Conservation (phyloP, 2,797 vertebrate species). For the Coregonus suidteri region DNA sequence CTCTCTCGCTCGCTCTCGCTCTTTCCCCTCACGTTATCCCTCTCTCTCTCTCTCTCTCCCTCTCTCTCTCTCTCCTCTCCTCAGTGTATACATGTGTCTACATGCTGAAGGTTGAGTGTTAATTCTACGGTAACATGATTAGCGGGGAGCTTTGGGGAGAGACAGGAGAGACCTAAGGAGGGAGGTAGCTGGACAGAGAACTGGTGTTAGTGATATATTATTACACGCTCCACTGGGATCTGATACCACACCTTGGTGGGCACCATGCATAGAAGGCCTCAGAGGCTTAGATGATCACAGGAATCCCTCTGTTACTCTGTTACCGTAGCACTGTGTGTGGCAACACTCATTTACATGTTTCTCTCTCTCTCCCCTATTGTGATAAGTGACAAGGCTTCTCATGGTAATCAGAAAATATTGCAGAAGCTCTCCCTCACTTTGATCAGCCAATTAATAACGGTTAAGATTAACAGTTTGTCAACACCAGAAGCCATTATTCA, state of each 20-base stretch:
- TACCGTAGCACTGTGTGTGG: background rate
- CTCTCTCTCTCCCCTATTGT: background rate
- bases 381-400: background rate
- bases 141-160: constrained; percentile 29
- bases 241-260: too few species aligned
- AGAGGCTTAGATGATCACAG: too few species aligned
- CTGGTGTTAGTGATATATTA: constrained; percentile 17
- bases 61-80: too few species aligned
- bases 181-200: constrained; percentile 1
- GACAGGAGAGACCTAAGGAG: constrained; percentile 1
- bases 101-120: constrained; percentile 17
- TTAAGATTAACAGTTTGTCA: constrained; percentile 40
- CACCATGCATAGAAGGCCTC: too few species aligned
- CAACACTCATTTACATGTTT: background rate
- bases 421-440: constrained; percentile 28
- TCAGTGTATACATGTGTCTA: constrained; percentile 2
- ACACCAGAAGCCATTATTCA: background rate
- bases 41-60: too few species aligned
- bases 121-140: constrained; percentile 36
- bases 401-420: background rate
- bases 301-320: too few species aligned
- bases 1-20: too few species aligned
- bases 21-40: too few species aligned
- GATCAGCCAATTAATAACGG: constrained; percentile 34
- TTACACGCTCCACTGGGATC: background rate